A percentile compares a stretch with the other conserved stretches of the same genome.
These are phyloP conservation scores for Knipowitschia caucasica DNA, from an alignment of 2,797 vertebrate genomes.

Conservation along the genomic window DNA sequence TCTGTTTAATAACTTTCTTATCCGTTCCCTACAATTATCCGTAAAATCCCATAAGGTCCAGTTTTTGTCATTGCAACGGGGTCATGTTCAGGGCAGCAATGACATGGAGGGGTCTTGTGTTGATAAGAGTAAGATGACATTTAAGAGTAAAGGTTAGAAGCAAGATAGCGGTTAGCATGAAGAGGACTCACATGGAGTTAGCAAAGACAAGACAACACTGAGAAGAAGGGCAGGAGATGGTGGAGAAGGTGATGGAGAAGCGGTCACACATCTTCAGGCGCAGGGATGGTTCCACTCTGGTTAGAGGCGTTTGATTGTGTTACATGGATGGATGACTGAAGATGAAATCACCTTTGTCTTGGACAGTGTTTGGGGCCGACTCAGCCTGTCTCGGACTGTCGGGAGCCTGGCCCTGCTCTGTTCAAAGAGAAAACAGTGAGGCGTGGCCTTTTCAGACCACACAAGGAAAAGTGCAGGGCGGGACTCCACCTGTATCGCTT, in stretches of 20 bases:
- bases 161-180: slow-evolving; percentile 72
- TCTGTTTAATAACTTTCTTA: slow-evolving; percentile 30
- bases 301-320: slow-evolving; percentile 77
- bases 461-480: slow-evolving; percentile 58
- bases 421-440: slow-evolving; percentile 82
- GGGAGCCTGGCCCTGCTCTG: slow-evolving; percentile 79
- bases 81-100: slow-evolving; percentile 57
- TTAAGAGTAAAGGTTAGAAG: slow-evolving; percentile 67
- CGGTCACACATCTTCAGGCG: slow-evolving; percentile 40
- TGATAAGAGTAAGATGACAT: slow-evolving; percentile 68
- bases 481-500: slow-evolving; percentile 83
- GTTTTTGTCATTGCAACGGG: slow-evolving; percentile 71
- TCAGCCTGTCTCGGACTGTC: slow-evolving; percentile 75
- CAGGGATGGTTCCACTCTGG: slow-evolving; percentile 66
- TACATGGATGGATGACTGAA: slow-evolving; percentile 76
- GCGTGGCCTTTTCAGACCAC: slow-evolving; percentile 51
- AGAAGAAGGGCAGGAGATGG: slow-evolving; percentile 63
- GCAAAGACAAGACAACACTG: slow-evolving; percentile 52
- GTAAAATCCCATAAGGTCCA: slow-evolving; percentile 27
- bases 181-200: slow-evolving; percentile 49
- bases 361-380: slow-evolving; percentile 80
- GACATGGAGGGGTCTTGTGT: slow-evolving; percentile 64
- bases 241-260: slow-evolving; percentile 55
- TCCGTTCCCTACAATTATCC: slow-evolving; percentile 35
- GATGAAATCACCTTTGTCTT: slow-evolving; percentile 88